These are phyloP conservation scores for Stenichneumon culpator DNA, from an alignment of 2,888 invertebrate genomes.

Conservation along the genomic window DNA sequence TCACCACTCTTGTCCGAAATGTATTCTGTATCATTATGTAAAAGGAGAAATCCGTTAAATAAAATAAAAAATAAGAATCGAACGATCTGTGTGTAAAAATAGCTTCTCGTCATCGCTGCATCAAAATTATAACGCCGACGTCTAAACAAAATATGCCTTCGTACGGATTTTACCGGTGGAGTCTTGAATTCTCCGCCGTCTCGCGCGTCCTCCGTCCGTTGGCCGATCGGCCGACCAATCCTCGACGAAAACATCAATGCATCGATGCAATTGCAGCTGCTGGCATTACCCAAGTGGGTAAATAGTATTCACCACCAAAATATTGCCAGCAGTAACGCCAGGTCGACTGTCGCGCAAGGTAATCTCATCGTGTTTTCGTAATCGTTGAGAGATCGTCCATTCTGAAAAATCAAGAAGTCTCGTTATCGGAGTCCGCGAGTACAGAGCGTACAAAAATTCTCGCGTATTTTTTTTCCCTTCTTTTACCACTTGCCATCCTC, in stretches of 20 bases:
- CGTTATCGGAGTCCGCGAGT: neutral
- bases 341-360: conserved; percentile 7
- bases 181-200: neutral
- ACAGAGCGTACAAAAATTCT: neutral
- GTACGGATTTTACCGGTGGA: neutral
- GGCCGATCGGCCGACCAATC: conserved; percentile 1
- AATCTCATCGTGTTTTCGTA: conserved; percentile 7
- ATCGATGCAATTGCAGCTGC: conserved; percentile 59
- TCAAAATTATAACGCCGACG: neutral
- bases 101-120: neutral
- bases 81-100: neutral
- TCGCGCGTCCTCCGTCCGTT: neutral
- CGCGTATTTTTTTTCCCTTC: neutral
- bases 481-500: neutral
- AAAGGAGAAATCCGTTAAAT: neutral
- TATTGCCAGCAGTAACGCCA: conserved; percentile 58
- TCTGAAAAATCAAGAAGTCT: neutral
- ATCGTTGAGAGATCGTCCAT: neutral
- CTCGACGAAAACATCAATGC: neutral
- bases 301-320: conserved; percentile 51
- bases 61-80: neutral
- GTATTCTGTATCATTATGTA: too few relatives aligned
- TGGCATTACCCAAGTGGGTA: conserved; percentile 60
- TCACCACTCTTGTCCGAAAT: too few relatives aligned
- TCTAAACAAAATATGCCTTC: neutral